Percentiles rank a stretch among this genome's conserved stretches.
Evolutionary conservation across 2,113 vertebrate species (phyloP).

Genomic region (Ophthalmolycus amberensis): DNA sequence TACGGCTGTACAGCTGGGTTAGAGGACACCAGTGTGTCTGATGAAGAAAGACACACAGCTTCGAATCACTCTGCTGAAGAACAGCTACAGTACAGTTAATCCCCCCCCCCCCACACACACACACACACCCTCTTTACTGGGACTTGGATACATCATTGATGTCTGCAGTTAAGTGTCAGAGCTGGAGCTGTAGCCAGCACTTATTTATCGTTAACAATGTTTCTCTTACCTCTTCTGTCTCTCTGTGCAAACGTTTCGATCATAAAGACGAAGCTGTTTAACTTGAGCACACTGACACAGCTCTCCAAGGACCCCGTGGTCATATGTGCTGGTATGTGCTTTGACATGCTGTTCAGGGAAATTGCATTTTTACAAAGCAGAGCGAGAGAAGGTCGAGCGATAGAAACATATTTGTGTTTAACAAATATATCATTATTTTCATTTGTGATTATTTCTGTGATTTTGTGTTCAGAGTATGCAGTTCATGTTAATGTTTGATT

Average conservation of each 20-base stretch:
- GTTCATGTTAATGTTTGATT: not conserved
- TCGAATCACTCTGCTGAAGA: conserved; percentile 33
- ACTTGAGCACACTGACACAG: conserved; percentile 44
- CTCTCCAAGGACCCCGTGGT: conserved; percentile 32
- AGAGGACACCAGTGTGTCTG: conserved; percentile 10
- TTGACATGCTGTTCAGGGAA: conserved; percentile 30
- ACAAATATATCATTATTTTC: not conserved
- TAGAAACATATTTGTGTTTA: not conserved
- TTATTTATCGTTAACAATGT: conserved; percentile 65
- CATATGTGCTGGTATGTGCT: conserved; percentile 24
- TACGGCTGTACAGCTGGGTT: conserved; percentile 13
- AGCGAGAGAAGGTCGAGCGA: not conserved
- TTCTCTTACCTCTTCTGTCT: conserved; percentile 45
- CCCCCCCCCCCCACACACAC: not conserved
- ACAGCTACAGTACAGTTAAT: conserved; percentile 21
- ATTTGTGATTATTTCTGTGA: not conserved
- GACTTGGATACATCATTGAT: conserved; percentile 74
- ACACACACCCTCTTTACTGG: conserved; percentile 53
- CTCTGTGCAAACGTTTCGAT: conserved; percentile 62
- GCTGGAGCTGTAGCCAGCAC: conserved; percentile 36
- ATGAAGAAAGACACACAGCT: conserved; percentile 9
- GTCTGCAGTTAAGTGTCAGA: conserved; percentile 72
- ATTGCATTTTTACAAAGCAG: conserved; percentile 19
- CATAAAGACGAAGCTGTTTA: conserved; percentile 58
- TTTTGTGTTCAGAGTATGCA: not conserved